Evolutionary conservation across 1,140 invertebrate species (phyloP).

Genomic region (Drosophila grimshawi): DNA sequence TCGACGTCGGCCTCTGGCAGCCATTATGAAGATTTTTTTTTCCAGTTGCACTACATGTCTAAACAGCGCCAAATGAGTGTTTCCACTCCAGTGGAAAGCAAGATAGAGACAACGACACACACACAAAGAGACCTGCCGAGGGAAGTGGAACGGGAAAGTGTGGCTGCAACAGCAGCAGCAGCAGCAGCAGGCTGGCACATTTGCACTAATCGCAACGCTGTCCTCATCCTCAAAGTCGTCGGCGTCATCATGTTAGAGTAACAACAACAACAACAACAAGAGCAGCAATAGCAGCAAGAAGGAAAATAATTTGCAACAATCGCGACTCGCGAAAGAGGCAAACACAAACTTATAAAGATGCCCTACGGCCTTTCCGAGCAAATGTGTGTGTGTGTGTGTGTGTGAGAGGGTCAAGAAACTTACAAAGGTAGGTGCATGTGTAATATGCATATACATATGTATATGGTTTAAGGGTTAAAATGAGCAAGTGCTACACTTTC

Average conservation of each 20-base stretch:
- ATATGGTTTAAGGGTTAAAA: constrained; percentile 17
- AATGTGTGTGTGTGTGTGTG: constrained; percentile 6
- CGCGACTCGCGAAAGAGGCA: constrained; percentile 14
- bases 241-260: constrained; percentile 18
- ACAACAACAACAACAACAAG: constrained; percentile 10
- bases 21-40: constrained; percentile 82
- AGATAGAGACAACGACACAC: constrained; percentile 14
- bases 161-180: neutral
- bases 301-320: constrained; percentile 67
- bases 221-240: constrained; percentile 32
- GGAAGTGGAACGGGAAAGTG: too few relatives aligned
- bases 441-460: constrained; percentile 10
- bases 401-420: constrained; percentile 46
- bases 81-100: constrained; percentile 39
- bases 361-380: constrained; percentile 44
- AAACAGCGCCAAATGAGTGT: constrained; percentile 80
- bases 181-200: neutral
- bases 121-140: too few relatives aligned
- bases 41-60: constrained; percentile 73
- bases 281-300: constrained; percentile 10
- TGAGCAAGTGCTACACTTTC: constrained; percentile 6
- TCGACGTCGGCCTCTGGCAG: constrained; percentile 65
- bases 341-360: constrained; percentile 47
- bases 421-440: constrained; percentile 25
- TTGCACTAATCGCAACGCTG: constrained; percentile 67